Conservation (phyloP, 2,797 vertebrate genomes). For the Tiaroga cobitis region DNA sequence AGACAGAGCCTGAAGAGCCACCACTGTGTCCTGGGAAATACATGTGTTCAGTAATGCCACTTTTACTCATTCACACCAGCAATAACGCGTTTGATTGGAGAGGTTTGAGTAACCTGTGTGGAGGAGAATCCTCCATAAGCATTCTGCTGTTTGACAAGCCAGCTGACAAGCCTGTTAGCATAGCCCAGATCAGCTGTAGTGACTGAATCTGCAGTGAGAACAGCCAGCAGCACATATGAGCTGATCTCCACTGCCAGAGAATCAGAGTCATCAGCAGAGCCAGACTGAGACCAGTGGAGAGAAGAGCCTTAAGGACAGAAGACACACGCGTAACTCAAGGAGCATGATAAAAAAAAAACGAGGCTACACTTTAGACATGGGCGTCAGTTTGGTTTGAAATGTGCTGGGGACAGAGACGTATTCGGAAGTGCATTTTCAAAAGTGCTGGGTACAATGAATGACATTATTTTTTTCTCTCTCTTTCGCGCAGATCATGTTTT, state of each 20-base stretch:
- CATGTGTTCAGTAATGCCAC: neutral
- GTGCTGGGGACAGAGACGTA: too few species aligned
- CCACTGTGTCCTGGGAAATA: conserved; percentile 74
- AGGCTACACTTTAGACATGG: too few species aligned
- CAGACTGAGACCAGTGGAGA: conserved; percentile 68
- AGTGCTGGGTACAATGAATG: too few species aligned
- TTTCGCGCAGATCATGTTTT: too few species aligned
- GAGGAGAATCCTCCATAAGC: conserved; percentile 33
- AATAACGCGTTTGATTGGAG: neutral
- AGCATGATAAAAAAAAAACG: neutral
- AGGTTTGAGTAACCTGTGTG: conserved; percentile 57
- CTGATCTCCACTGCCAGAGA: conserved; percentile 84
- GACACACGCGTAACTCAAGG: neutral
- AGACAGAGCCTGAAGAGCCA: conserved; percentile 85
- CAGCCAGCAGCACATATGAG: conserved; percentile 79
- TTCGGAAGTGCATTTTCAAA: too few species aligned
- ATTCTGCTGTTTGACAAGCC: conserved; percentile 81
- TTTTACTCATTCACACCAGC: neutral
- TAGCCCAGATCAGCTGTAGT: conserved; percentile 71
- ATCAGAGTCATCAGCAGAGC: conserved; percentile 39
- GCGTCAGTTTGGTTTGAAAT: too few species aligned
- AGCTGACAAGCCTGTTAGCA: conserved; percentile 70
- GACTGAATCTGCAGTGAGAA: conserved; percentile 67
- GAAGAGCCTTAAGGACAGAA: conserved; percentile 58
- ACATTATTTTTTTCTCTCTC: too few species aligned